A percentile compares a stretch with the other conserved stretches of the same genome.
Conservation (phyloP, 1,140 invertebrate genomes). For the Chrysoperla carnea region DNA sequence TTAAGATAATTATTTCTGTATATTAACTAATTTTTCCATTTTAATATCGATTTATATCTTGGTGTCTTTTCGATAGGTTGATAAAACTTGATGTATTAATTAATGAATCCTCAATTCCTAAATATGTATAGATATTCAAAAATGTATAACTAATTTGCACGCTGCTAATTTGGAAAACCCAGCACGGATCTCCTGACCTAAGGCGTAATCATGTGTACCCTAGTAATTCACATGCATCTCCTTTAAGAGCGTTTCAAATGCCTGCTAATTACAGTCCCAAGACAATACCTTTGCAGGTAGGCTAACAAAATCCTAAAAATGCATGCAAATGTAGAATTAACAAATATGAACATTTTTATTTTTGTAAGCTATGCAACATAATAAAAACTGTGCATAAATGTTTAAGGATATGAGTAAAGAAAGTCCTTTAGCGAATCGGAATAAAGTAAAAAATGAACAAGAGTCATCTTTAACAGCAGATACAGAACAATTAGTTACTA, state of each 20-base stretch:
- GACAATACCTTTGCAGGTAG: conserved; percentile 16
- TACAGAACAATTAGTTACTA: conserved; percentile 52
- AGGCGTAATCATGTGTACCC: conserved; percentile 23
- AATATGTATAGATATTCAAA: no score
- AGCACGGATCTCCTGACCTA: conserved; percentile 23
- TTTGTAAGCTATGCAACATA: not conserved
- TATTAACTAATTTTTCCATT: not conserved
- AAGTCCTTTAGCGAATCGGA: conserved; percentile 25
- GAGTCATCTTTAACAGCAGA: conserved; percentile 45
- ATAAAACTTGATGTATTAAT: no score
- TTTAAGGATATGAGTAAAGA: conserved; percentile 14
- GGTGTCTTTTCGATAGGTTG: no score
- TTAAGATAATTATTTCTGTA: no score
- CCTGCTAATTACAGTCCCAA: conserved; percentile 15
- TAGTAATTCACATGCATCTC: conserved; percentile 16
- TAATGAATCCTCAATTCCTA: no score
- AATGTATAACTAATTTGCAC: conserved; percentile 12
- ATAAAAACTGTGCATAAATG: not conserved
- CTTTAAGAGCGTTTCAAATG: conserved; percentile 23
- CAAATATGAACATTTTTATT: not conserved
- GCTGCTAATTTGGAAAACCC: conserved; percentile 7
- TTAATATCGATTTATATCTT: conserved; percentile 2
- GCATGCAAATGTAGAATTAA: not conserved
- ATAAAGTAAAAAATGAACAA: conserved; percentile 37
- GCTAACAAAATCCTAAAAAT: not conserved